A percentile compares a stretch with the other conserved stretches of the same genome.
Evolutionary conservation across 2,113 vertebrate species (phyloP).

Genomic region (Ginglymostoma cirratum): DNA sequence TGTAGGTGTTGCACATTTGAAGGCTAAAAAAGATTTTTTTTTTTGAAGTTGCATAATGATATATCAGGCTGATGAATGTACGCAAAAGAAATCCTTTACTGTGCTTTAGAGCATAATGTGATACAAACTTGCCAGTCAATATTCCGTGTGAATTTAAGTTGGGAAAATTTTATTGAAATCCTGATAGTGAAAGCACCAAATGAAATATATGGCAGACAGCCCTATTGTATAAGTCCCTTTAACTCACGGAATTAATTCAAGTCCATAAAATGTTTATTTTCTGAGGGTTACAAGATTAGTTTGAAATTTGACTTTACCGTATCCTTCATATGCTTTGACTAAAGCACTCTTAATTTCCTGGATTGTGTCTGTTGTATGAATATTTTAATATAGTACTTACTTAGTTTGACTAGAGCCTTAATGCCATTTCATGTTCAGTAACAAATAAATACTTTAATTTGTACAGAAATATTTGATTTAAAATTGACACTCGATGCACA

Average conservation of each 20-base stretch:
- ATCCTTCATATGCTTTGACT: neutral
- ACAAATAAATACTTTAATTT: neutral
- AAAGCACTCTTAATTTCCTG: neutral
- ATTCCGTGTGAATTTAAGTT: neutral
- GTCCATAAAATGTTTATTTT: neutral
- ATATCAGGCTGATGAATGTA: neutral
- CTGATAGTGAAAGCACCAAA: neutral
- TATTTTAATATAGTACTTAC: neutral
- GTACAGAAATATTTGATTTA: neutral
- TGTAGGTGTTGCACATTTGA: neutral
- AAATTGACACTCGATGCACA: neutral
- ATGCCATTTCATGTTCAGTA: neutral
- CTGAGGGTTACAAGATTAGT: neutral
- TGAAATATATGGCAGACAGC: neutral
- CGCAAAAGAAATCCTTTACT: neutral
- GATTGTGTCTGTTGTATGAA: neutral
- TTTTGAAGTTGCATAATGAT: neutral
- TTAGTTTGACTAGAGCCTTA: neutral
- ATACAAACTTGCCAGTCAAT: neutral
- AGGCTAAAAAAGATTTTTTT: neutral
- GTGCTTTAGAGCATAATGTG: too few species aligned
- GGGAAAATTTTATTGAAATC: neutral
- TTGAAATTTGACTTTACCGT: neutral
- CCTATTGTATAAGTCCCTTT: neutral
- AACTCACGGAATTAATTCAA: neutral